Conservation (phyloP, 2,888 invertebrate genomes). For the Cheilosia vernalis region DNA sequence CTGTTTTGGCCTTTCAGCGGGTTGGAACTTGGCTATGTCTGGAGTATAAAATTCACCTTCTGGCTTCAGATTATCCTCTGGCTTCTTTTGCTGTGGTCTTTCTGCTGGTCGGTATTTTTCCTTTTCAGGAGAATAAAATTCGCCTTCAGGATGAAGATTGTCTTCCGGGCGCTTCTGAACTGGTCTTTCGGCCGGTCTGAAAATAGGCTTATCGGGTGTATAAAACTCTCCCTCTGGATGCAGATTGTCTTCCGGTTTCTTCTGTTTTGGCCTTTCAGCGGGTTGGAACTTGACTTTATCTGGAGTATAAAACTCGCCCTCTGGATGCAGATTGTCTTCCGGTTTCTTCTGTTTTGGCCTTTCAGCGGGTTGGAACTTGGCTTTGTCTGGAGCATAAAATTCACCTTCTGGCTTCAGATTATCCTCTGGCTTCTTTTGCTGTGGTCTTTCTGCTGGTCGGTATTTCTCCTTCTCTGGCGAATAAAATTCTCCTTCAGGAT, state of each 20-base stretch:
- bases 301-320: slow-evolving; percentile 85
- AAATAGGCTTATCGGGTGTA: slow-evolving; percentile 83
- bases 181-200: slow-evolving; percentile 82
- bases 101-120: slow-evolving; percentile 84
- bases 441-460: slow-evolving; percentile 83
- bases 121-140: slow-evolving; percentile 81
- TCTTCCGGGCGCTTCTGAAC: slow-evolving; percentile 83
- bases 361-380: slow-evolving; percentile 84
- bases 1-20: slow-evolving; percentile 83
- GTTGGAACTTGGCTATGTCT: slow-evolving; percentile 77
- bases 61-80: slow-evolving; percentile 85
- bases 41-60: slow-evolving; percentile 85
- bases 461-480: slow-evolving; percentile 83
- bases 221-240: slow-evolving; percentile 86
- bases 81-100: slow-evolving; percentile 80
- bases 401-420: slow-evolving; percentile 84
- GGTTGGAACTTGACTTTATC: slow-evolving; percentile 85
- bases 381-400: slow-evolving; percentile 81
- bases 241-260: slow-evolving; percentile 85
- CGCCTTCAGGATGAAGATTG: slow-evolving; percentile 85
- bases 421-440: slow-evolving; percentile 85
- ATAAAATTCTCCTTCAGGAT: slow-evolving; percentile 86
- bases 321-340: slow-evolving; percentile 85
- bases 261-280: slow-evolving; percentile 83
- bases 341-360: slow-evolving; percentile 83